phyloP scores from a whole-genome alignment of 1,140 invertebrate species.

The Geopemphigus sp. region DNA sequence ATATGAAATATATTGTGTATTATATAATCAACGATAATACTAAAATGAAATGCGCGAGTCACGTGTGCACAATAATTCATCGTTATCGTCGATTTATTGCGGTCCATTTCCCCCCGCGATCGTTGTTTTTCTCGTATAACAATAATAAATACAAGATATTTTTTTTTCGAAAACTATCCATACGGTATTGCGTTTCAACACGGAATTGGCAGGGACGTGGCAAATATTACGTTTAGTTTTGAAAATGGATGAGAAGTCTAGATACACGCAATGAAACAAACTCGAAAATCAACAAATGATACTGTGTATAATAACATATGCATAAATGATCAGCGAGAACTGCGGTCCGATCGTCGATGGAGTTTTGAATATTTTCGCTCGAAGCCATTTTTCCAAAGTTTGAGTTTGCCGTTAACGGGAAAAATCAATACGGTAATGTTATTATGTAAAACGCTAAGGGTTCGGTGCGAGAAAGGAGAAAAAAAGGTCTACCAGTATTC shows the following conservation, averaged over 20 bases:
- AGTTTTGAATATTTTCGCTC: slow-evolving; percentile 18
- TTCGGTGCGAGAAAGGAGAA: neutral
- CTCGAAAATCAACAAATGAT: neutral
- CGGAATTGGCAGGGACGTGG: no score
- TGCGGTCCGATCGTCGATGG: neutral
- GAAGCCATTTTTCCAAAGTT: slow-evolving; percentile 1
- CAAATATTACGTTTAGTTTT: neutral
- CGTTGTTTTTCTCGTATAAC: neutral
- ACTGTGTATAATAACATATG: no score
- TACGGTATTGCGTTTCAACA: neutral
- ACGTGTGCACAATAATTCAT: no score
- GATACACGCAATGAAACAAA: neutral
- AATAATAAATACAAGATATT: no score
- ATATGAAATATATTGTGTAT: no score
- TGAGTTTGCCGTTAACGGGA: slow-evolving; percentile 12
- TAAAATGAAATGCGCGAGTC: no score
- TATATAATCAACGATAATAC: no score
- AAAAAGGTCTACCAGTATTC: slow-evolving; percentile 45
- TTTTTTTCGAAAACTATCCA: neutral
- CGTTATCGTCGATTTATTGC: no score
- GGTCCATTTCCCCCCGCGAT: no score
- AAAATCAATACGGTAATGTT: slow-evolving; percentile 47
- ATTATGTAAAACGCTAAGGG: slow-evolving; percentile 47
- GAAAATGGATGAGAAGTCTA: neutral
- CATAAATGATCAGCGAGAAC: neutral